Conservation (phyloP, 2,113 vertebrate genomes). For the Lonchura striata region DNA sequence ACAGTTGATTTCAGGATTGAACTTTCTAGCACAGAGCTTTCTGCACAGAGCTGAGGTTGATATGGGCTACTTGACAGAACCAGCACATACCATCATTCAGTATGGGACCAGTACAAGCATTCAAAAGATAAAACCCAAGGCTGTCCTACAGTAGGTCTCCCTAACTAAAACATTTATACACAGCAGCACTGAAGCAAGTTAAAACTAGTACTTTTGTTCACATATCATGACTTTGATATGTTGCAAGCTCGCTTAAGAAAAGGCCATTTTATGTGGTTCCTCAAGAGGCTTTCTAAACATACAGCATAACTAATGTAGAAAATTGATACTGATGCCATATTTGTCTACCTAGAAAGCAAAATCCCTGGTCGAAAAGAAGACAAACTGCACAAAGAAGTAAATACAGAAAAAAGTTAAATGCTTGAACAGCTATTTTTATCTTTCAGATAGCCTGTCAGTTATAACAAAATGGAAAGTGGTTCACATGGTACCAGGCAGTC, state of each 20-base stretch:
- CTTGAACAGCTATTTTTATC: background rate
- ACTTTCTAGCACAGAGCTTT: background rate
- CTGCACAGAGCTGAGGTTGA: background rate
- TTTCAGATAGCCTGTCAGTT: background rate
- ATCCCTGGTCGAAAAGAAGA: background rate
- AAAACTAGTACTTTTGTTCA: background rate
- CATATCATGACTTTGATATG: background rate
- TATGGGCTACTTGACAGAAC: background rate
- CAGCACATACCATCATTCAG: background rate
- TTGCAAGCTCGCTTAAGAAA: background rate
- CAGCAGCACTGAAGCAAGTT: background rate
- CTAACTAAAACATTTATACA: background rate
- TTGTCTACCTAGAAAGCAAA: background rate
- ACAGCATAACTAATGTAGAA: background rate
- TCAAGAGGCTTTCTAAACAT: background rate
- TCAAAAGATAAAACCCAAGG: background rate
- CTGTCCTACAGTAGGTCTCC: background rate
- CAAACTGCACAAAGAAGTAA: background rate
- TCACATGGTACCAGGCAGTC: background rate
- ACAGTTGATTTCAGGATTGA: background rate
- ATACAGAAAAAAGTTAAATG: background rate
- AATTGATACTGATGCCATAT: background rate
- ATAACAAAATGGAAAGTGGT: background rate
- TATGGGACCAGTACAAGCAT: background rate
- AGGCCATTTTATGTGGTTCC: background rate